phyloP scores from a whole-genome alignment of 1,140 invertebrate species.

The Calephelis virginiensis region DNA sequence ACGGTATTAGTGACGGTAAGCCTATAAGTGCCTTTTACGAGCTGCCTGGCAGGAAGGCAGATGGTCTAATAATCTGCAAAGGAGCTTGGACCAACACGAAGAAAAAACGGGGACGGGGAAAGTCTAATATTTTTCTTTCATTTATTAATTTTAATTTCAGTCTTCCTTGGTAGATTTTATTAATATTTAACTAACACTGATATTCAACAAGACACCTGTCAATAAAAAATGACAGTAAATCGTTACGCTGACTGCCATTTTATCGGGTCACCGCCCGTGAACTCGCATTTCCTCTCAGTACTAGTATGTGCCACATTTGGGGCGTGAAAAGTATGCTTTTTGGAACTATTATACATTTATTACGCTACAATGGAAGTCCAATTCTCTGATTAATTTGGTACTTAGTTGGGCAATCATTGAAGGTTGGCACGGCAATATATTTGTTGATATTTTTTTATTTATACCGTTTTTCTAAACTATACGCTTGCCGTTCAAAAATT shows the following conservation, averaged over 20 bases:
- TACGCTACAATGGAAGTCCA: constrained; percentile 2
- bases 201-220: constrained; percentile 2
- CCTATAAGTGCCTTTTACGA: too few relatives aligned
- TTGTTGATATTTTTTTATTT: neutral
- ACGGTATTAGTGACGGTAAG: too few relatives aligned
- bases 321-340: constrained; percentile 34
- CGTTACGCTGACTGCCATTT: constrained; percentile 31
- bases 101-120: too few relatives aligned
- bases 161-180: too few relatives aligned
- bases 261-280: constrained; percentile 67
- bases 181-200: too few relatives aligned
- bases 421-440: neutral
- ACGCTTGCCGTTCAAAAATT: too few relatives aligned
- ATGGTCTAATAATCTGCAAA: too few relatives aligned
- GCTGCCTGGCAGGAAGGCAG: too few relatives aligned
- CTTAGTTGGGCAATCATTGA: constrained; percentile 6
- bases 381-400: constrained; percentile 7
- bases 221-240: constrained; percentile 3
- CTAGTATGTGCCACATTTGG: constrained; percentile 39
- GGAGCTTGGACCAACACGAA: too few relatives aligned
- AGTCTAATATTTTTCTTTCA: too few relatives aligned
- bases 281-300: constrained; percentile 60
- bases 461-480: neutral
- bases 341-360: constrained; percentile 1
- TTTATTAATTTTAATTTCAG: too few relatives aligned